Conservation (phyloP, 2,888 invertebrate genomes). For the Ferrisia virgata region DNA sequence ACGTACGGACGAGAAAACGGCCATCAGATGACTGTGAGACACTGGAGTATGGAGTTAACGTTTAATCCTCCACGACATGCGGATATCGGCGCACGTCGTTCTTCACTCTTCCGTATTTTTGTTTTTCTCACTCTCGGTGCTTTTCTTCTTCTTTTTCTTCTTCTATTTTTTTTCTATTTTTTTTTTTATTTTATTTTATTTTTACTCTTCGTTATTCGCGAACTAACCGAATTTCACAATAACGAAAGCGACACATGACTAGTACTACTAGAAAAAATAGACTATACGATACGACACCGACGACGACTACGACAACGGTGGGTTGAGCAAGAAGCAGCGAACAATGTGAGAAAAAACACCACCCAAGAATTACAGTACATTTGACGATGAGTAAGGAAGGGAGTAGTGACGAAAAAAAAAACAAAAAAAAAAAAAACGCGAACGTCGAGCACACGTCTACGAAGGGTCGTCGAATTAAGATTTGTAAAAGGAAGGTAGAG, state of each 20-base stretch:
- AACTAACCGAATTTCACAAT: conserved; percentile 25
- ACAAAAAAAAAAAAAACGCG: background rate
- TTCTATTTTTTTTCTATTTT: background rate
- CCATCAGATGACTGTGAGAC: conserved; percentile 39
- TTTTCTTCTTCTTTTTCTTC: background rate
- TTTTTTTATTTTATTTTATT: background rate
- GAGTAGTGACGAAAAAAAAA: background rate
- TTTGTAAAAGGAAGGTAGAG: conserved; percentile 1
- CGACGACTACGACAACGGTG: too few species aligned
- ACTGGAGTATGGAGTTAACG: conserved; percentile 9
- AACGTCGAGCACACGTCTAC: conserved; percentile 6
- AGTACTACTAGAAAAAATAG: background rate
- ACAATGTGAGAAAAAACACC: background rate
- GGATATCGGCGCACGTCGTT: conserved; percentile 45
- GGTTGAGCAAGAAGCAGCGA: background rate
- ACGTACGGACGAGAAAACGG: conserved; percentile 39
- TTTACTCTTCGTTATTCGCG: background rate
- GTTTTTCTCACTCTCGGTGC: background rate
- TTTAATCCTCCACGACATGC: conserved; percentile 43
- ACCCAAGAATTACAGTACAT: conserved; percentile 2
- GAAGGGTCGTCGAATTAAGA: background rate
- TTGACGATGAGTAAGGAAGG: background rate
- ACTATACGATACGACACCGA: too few species aligned
- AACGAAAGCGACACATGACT: conserved; percentile 29
- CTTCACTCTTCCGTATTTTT: conserved; percentile 23